Base-by-base conservation (phyloP, 1,140 invertebrate species). In the Chymomyza costata region DNA sequence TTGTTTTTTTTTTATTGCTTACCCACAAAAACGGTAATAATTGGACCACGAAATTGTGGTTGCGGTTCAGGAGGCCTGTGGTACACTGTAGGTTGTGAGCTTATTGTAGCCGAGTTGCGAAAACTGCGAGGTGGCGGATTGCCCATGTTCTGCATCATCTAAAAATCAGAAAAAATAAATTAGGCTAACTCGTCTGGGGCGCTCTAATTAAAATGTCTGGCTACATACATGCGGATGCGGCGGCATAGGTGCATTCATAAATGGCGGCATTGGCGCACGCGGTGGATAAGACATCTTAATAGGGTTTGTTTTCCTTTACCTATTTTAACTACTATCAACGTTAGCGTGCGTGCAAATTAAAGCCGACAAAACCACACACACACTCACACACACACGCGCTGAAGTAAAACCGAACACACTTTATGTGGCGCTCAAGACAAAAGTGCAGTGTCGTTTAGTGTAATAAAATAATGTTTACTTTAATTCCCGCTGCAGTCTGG, bases 1-100 rank as follows among this genome's bases (percentile, higher is more conserved):
- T n/a, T n/a, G n/a, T n/a, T n/a, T n/a, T n/a, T n/a, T n/a, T n/a
- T n/a, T n/a, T n/a, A n/a, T n/a, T 21, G 83, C 73, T 55, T 76
- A 89, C 89, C 89, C 37, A 99, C 95, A 88, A 99, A 99, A 0
- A 99, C 97, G 11, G 97, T 99, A 10, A 99, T 97, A 0, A 96
- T 91, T 0, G 96, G 95, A 0, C 95, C 95, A 44, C 90, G 89
- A 37, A 82, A 60, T 85, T 85, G 74, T 38, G 85, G 81, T 35
- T 82, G 71, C 13, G 76, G 67, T 47, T 83, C 81, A 15, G 78
- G 81, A 7, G 66, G 66, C 0, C 81, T 51, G 41, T 85, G 63
- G 85, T 89, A 74, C 0, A 84, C 65, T 62, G 80, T 61, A 48
- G 65, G 65, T 73, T 85, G 60, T 80, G 80, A 67, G 61, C 74